Percentiles rank a stretch among this genome's conserved stretches.
Evolutionary conservation across 2,113 vertebrate species (phyloP).

Genomic region (Indicator maculatus): DNA sequence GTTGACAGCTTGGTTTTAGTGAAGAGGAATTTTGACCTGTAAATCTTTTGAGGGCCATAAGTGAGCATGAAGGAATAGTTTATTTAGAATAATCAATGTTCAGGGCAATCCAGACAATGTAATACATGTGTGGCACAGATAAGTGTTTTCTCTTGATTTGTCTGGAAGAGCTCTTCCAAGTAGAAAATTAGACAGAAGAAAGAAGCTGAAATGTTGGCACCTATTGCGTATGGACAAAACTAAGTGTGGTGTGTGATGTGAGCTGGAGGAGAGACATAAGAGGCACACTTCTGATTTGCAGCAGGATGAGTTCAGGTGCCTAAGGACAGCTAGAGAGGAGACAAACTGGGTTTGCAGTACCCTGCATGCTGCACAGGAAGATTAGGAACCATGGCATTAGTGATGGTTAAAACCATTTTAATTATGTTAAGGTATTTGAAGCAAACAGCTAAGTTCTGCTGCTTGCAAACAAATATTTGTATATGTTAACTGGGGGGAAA

Average conservation of each 20-base stretch:
- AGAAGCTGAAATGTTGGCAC: background rate
- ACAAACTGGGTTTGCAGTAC: background rate
- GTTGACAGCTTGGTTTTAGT: background rate
- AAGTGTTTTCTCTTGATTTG: background rate
- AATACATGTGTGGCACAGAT: background rate
- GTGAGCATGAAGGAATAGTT: background rate
- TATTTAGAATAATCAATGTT: background rate
- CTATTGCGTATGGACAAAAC: background rate
- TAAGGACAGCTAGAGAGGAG: background rate
- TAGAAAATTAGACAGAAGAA: background rate
- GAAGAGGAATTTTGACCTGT: background rate
- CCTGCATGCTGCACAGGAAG: background rate
- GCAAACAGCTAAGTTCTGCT: background rate
- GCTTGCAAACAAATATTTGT: background rate
- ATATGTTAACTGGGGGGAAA: constrained; percentile 13
- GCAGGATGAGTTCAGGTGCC: background rate
- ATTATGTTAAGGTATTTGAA: background rate
- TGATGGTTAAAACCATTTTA: background rate
- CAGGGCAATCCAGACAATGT: background rate
- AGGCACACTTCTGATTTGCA: background rate
- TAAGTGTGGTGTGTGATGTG: rapidly evolving
- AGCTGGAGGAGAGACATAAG: background rate
- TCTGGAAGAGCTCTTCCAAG: background rate
- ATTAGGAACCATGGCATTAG: background rate
- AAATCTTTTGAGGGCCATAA: background rate